Evolutionary conservation across 2,888 invertebrate genomes (phyloP), one percentile per base, ranked within the genome.

Genomic region (Stegophylla sp.): DNA sequence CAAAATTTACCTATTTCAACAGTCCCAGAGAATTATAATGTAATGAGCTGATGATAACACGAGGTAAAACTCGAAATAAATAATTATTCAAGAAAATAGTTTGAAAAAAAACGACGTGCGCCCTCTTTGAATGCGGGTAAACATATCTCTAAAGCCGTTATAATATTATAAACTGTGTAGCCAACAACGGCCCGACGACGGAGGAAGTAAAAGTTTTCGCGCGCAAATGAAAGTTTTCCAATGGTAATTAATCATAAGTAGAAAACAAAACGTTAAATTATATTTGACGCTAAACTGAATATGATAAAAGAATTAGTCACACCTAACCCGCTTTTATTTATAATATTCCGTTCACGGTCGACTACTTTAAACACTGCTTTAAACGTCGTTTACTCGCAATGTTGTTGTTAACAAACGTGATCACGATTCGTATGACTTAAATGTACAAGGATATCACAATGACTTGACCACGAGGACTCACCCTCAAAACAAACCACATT

Each of bases 171-270:
- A 61, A 74, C 45, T 34, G 48, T 34, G 48, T 61, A 74, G 12
- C 9, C 48, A 23, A 51, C 63, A 64, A 64, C 63, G 20, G 74
- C 34, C 51, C 23, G 34, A 45, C 61, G 48, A n/a, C n/a, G n/a
- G n/a, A n/a, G n/a, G n/a, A n/a, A n/a, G n/a, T n/a, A 63, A 79
- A 71, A 79, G 67, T 79, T 61, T 71, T 23, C 43, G 15, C 23
- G 28, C 59, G 13, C 56, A 43, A 43, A 56, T 26, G 59, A 77
- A 69, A 71, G 53, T 79, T 79, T 69, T 61, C 43, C 69, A 79
- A 59, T 61, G 59, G 79, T 61, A 61, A 61, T 79, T 71, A 79
- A 79, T 79, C 79, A 79, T 51, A 71, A 79, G 79, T 71, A 61
- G 51, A 71, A 79, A 79, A 69, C 79, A 71, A 71, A 79, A 63